Conservation (phyloP, 2,888 invertebrate species). For the Drosophila cognata region DNA sequence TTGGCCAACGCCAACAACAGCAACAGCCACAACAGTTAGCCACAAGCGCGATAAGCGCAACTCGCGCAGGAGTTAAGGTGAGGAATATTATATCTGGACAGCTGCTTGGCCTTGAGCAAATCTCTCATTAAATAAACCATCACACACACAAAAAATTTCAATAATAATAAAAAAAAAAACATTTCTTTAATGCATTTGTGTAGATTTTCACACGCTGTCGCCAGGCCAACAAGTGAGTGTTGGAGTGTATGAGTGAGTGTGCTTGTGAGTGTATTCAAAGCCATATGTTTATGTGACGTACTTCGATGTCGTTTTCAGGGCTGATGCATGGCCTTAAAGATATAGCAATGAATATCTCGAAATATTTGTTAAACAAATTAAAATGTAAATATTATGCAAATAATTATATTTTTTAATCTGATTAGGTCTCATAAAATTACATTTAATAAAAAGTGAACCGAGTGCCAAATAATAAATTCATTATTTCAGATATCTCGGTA, state of each 20-base stretch:
- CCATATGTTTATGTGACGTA: slow-evolving; percentile 40
- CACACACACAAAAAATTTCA: slow-evolving; percentile 10
- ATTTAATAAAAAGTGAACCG: background rate
- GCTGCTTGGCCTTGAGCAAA: slow-evolving; percentile 37
- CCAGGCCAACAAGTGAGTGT: slow-evolving; percentile 41
- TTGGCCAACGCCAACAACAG: slow-evolving; percentile 37
- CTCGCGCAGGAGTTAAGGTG: slow-evolving; percentile 3
- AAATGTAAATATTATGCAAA: background rate
- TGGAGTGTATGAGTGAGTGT: slow-evolving; percentile 6
- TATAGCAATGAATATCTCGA: background rate
- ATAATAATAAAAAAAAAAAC: slow-evolving; percentile 11
- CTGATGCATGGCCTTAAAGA: slow-evolving; percentile 4
- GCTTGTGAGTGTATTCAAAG: slow-evolving; percentile 20
- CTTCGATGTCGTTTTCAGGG: slow-evolving; percentile 38
- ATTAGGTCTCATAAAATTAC: background rate
- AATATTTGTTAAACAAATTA: background rate
- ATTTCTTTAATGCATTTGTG: slow-evolving; percentile 36
- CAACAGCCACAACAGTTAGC: slow-evolving; percentile 16
- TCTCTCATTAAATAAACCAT: slow-evolving; percentile 21
- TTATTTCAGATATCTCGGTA: background rate
- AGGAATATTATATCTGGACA: slow-evolving; percentile 42
- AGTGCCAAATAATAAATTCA: background rate
- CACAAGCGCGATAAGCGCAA: slow-evolving; percentile 26
- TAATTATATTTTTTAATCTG: background rate
- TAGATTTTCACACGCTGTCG: slow-evolving; percentile 74